These are phyloP conservation scores for Perizoma affinitatum DNA, from an alignment of 2,888 invertebrate genomes.

Conservation along the genomic window DNA sequence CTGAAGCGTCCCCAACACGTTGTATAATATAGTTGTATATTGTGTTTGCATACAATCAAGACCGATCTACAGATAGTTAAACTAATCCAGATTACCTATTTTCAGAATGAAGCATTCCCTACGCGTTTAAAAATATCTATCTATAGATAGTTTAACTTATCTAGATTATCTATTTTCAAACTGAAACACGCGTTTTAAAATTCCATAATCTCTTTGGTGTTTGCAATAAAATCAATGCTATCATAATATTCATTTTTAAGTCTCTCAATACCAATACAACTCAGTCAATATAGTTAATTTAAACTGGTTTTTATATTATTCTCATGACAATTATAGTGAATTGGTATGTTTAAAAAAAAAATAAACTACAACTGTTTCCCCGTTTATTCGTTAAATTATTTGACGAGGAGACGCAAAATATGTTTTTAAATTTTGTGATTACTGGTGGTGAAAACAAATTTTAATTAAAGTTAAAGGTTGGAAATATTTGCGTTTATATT, in stretches of 20 bases:
- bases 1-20: too few relatives aligned
- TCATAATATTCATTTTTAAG: slow-evolving; percentile 11
- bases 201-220: neutral
- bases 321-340: slow-evolving; percentile 15
- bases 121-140: neutral
- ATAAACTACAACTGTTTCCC: slow-evolving; percentile 28
- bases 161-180: too few relatives aligned
- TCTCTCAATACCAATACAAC: slow-evolving; percentile 13
- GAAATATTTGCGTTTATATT: too few relatives aligned
- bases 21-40: too few relatives aligned
- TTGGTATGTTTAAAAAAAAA: slow-evolving; percentile 29
- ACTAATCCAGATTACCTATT: too few relatives aligned
- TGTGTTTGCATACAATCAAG: too few relatives aligned
- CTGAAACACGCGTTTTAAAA: neutral
- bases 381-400: slow-evolving; percentile 29
- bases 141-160: too few relatives aligned
- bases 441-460: neutral
- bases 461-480: neutral
- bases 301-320: slow-evolving; percentile 15
- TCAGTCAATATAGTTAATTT: slow-evolving; percentile 14
- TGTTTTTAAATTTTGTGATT: neutral
- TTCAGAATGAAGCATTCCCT: too few relatives aligned
- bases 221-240: too few relatives aligned
- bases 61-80: too few relatives aligned
- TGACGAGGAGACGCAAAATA: neutral